phyloP scores from a whole-genome alignment of 2,113 vertebrate species.

The Ceratotherium simum region DNA sequence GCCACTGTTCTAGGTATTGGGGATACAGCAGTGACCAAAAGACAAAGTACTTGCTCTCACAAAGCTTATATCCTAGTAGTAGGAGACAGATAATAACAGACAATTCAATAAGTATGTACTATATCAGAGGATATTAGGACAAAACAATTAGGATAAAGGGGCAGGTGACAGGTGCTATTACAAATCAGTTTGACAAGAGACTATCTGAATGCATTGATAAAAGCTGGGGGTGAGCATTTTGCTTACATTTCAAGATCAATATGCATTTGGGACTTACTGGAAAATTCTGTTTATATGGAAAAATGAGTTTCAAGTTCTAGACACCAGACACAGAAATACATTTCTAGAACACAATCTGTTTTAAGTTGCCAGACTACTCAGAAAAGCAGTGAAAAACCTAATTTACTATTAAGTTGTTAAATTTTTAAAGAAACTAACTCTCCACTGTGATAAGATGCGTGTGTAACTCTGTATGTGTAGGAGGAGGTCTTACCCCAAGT shows the following conservation, averaged over 20 bases:
- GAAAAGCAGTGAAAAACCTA: neutral
- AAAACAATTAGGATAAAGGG: neutral
- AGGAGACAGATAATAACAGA: neutral
- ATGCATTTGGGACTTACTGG: no score
- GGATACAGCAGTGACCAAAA: neutral
- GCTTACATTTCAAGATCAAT: no score
- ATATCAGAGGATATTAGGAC: no score
- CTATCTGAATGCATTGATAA: rapidly evolving
- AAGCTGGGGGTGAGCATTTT: no score
- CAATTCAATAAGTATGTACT: rapidly evolving
- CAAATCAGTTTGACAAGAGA: neutral
- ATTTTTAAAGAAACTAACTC: neutral
- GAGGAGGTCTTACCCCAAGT: constrained; percentile 89
- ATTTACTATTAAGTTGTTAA: neutral
- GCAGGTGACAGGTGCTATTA: rapidly evolving
- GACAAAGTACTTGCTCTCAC: neutral
- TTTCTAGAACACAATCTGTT: neutral
- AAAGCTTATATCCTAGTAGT: rapidly evolving
- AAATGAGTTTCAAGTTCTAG: neutral
- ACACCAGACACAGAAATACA: neutral
- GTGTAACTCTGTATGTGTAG: rapidly evolving
- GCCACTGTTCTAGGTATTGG: no score
- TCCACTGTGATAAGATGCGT: rapidly evolving
- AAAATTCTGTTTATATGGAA: neutral
- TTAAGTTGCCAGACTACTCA: neutral